These are phyloP conservation scores for Heliconius eleuchia DNA, from an alignment of 1,140 invertebrate species.

Conservation along the genomic window DNA sequence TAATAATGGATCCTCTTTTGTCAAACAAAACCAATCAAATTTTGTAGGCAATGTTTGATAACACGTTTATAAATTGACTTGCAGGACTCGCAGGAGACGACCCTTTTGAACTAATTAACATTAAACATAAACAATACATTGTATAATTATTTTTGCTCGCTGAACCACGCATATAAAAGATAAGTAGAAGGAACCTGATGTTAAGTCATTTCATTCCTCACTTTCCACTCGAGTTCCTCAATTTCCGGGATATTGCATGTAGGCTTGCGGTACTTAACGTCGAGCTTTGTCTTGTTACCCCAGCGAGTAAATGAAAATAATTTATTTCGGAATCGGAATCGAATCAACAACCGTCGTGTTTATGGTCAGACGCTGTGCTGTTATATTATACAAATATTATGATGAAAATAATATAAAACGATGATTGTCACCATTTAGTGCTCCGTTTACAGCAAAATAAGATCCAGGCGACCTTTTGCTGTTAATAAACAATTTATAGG, in stretches of 20 bases:
- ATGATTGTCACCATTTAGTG: neutral
- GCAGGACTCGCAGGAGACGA: conserved; percentile 6
- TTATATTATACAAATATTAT: neutral
- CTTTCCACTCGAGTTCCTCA: too few species aligned
- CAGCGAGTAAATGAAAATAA: too few species aligned
- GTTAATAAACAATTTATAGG: conserved; percentile 18
- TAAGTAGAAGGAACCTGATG: neutral
- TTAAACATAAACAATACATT: conserved; percentile 19
- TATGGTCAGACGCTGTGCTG: neutral
- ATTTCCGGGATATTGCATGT: too few species aligned
- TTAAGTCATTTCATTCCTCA: neutral
- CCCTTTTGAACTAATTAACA: neutral
- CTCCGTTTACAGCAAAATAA: neutral
- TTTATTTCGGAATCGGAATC: too few species aligned
- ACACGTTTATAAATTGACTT: neutral
- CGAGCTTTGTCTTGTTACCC: too few species aligned
- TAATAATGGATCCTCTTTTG: neutral
- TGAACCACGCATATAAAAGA: neutral
- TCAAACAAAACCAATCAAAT: conserved; percentile 5
- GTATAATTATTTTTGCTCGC: neutral
- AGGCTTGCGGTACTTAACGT: too few species aligned
- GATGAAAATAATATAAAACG: neutral
- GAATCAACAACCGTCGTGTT: neutral
- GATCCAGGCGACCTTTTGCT: conserved; percentile 8
- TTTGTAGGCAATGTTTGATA: neutral